Conservation (phyloP, 2,797 vertebrate genomes). For the Peromyscus melanophrys region DNA sequence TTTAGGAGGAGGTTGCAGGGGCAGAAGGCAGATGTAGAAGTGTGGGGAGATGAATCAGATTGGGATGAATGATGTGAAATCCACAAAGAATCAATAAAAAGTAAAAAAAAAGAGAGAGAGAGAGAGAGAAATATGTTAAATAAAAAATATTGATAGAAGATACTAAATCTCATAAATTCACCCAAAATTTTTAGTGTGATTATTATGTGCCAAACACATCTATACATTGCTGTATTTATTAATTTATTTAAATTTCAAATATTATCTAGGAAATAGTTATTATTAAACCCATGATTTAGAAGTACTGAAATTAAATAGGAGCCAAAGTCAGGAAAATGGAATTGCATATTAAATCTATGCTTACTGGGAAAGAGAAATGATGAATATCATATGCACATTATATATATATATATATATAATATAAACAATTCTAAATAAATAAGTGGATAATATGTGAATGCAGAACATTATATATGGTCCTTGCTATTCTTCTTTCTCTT, state of each 20-base stretch:
- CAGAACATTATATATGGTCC: neutral
- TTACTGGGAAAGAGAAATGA: neutral
- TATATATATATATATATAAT: neutral
- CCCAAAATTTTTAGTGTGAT: neutral
- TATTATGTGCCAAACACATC: neutral
- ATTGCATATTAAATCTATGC: neutral
- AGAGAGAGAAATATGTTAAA: neutral
- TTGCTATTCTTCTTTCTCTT: neutral
- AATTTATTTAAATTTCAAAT: neutral
- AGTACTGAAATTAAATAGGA: neutral
- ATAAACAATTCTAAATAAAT: neutral
- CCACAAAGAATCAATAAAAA: neutral
- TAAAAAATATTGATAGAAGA: neutral
- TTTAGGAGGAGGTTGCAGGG: neutral
- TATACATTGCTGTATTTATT: neutral
- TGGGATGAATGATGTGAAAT: neutral
- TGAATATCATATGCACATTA: neutral
- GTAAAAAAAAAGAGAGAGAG: too few relatives aligned
- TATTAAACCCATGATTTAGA: neutral
- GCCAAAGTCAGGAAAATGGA: neutral
- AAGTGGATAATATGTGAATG: neutral
- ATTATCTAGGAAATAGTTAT: neutral
- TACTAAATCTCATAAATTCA: neutral
- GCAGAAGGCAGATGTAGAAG: neutral
- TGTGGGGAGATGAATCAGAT: neutral